Evolutionary conservation across 2,113 vertebrate species (phyloP).

Genomic region (Macquaria ambigua): DNA sequence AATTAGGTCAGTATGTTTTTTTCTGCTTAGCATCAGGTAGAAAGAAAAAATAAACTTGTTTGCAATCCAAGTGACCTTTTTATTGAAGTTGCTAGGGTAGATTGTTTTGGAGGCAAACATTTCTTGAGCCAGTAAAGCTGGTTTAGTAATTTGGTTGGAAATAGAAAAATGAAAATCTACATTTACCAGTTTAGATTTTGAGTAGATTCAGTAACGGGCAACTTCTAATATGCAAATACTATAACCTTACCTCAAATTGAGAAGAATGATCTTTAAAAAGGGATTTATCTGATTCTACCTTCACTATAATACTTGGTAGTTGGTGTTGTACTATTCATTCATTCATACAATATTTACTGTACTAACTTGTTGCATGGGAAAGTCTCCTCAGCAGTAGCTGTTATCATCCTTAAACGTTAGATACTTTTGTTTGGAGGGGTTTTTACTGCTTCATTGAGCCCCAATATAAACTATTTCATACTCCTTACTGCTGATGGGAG

Average conservation of each 20-base stretch:
- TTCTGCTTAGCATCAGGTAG: conserved; percentile 48
- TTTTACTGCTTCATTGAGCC: conserved; percentile 52
- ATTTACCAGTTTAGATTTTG: conserved; percentile 45
- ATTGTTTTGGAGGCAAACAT: conserved; percentile 31
- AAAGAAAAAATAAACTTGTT: conserved; percentile 26
- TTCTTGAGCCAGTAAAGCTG: conserved; percentile 35
- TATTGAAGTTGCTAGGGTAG: conserved; percentile 53
- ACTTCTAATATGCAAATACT: conserved; percentile 82
- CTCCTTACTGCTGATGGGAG: conserved; percentile 30
- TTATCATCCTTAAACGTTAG: conserved; percentile 34
- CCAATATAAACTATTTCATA: conserved; percentile 29
- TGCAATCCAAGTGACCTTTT: conserved; percentile 82
- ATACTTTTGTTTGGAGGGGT: conserved; percentile 37
- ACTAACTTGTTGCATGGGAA: conserved; percentile 72
- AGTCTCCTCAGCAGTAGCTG: conserved; percentile 33
- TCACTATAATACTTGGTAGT: conserved; percentile 60
- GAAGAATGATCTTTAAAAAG: conserved; percentile 43
- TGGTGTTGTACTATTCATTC: conserved; percentile 42
- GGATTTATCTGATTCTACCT: conserved; percentile 48
- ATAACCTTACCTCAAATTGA: conserved; percentile 78
- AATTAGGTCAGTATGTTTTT: conserved; percentile 26
- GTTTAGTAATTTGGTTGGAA: conserved; percentile 35
- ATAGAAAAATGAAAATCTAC: conserved; percentile 5
- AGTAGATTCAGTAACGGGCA: conserved; percentile 49
- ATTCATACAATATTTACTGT: conserved; percentile 52